Percentiles rank a stretch among this genome's conserved stretches.
Evolutionary conservation across 2,797 vertebrate genomes (phyloP).

Genomic region (Serranus cabrilla): DNA sequence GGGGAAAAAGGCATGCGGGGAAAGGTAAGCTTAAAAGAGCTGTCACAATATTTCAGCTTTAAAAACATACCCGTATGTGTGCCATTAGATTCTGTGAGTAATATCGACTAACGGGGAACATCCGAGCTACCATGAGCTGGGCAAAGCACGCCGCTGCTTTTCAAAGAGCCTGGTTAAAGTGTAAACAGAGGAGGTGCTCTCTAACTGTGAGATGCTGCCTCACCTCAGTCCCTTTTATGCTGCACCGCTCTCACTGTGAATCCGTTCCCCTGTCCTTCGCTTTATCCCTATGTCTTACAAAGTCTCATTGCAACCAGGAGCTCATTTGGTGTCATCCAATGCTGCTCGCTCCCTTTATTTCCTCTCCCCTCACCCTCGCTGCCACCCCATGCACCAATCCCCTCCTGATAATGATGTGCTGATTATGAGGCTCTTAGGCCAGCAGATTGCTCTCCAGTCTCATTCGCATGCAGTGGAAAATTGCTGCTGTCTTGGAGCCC

Average conservation of each 20-base stretch:
- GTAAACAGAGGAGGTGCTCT: conserved; percentile 53
- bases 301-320: conserved; percentile 59
- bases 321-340: conserved; percentile 66
- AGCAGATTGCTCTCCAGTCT: conserved; percentile 82
- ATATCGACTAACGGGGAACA: conserved; percentile 51
- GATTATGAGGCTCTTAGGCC: conserved; percentile 86
- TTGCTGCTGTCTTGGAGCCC: conserved; percentile 80
- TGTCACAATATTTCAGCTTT: conserved; percentile 43
- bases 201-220: conserved; percentile 38
- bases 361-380: conserved; percentile 48
- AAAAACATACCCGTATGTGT: conserved; percentile 31
- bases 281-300: conserved; percentile 25
- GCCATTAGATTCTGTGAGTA: conserved; percentile 56
- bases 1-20: conserved; percentile 61
- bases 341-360: conserved; percentile 60
- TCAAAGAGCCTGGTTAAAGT: conserved; percentile 42
- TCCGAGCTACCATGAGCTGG: conserved; percentile 36
- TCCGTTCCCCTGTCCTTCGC: conserved; percentile 37
- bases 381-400: conserved; percentile 59
- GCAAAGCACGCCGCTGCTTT: conserved; percentile 43
- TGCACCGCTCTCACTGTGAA: conserved; percentile 39
- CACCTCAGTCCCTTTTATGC: conserved; percentile 32
- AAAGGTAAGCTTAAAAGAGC: conserved; percentile 69
- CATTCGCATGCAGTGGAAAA: conserved; percentile 85
- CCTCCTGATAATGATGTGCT: conserved; percentile 83